Conservation (phyloP, 2,113 vertebrate genomes). For the Oreochromis tanganicae region DNA sequence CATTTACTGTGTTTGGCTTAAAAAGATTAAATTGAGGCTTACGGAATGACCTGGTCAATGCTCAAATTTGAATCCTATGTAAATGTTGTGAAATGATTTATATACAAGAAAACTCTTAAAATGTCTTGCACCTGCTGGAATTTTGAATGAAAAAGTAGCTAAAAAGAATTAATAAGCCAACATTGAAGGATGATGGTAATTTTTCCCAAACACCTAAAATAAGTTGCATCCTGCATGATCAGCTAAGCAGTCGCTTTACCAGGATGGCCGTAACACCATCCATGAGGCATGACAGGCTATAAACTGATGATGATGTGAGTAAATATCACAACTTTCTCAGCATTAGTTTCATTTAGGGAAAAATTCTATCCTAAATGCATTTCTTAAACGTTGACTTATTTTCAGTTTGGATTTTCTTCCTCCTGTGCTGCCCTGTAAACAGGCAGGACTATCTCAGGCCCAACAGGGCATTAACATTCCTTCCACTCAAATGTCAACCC, state of each 20-base stretch:
- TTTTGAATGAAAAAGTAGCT: background rate
- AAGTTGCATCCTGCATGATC: background rate
- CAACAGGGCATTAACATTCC: background rate
- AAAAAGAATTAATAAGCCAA: background rate
- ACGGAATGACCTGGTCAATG: background rate
- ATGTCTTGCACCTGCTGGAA: background rate
- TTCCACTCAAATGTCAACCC: background rate
- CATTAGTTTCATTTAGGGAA: background rate
- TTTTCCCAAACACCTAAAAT: background rate
- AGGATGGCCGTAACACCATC: background rate
- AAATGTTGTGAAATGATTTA: background rate
- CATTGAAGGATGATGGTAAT: background rate
- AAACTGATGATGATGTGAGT: background rate
- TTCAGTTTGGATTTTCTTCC: background rate
- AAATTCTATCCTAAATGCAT: background rate
- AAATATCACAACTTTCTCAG: too few species aligned
- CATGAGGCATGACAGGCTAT: background rate
- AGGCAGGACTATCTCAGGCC: background rate
- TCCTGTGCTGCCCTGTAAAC: background rate
- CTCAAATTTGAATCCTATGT: background rate
- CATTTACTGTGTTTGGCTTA: background rate
- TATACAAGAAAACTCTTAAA: background rate
- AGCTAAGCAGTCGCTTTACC: background rate
- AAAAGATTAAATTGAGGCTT: background rate
- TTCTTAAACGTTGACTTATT: fast-evolving